Conservation (phyloP, 2,888 invertebrate species). For the Microdon myrmicae region DNA sequence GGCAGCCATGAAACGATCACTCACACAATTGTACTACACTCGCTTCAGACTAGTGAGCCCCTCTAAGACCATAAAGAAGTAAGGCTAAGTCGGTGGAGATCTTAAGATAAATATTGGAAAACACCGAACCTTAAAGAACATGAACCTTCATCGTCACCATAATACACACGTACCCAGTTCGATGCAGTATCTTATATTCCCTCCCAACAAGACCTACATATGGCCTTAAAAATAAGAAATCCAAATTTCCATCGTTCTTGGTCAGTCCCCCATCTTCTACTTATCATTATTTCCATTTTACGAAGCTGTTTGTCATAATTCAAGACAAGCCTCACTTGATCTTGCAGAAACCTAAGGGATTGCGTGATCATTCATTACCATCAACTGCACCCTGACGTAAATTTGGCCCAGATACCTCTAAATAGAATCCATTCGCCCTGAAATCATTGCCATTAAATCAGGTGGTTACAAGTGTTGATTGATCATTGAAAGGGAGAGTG, state of each 20-base stretch:
- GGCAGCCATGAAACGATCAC: slow-evolving; percentile 39
- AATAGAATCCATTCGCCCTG: slow-evolving; percentile 24
- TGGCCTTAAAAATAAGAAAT: slow-evolving; percentile 45
- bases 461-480: slow-evolving; percentile 22
- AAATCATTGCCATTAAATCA: slow-evolving; percentile 17
- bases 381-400: slow-evolving; percentile 24
- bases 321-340: slow-evolving; percentile 35
- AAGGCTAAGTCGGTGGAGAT: slow-evolving; percentile 20
- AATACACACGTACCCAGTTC: slow-evolving; percentile 23
- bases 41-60: slow-evolving; percentile 22
- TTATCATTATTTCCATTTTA: not conserved
- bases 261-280: not conserved
- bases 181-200: slow-evolving; percentile 14
- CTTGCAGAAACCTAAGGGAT: slow-evolving; percentile 26
- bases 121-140: not conserved
- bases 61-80: slow-evolving; percentile 23
- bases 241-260: slow-evolving; percentile 45
- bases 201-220: slow-evolving; percentile 17
- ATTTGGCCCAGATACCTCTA: slow-evolving; percentile 29
- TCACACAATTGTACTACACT: slow-evolving; percentile 1
- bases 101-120: slow-evolving; percentile 14
- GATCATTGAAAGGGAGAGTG: slow-evolving; percentile 37
- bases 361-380: slow-evolving; percentile 13
- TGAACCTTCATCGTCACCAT: slow-evolving; percentile 46
- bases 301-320: slow-evolving; percentile 41